Evolutionary conservation across 2,113 vertebrate species (phyloP), one percentile per base, ranked within the genome.

Genomic region (Hepsetus odoe): DNA sequence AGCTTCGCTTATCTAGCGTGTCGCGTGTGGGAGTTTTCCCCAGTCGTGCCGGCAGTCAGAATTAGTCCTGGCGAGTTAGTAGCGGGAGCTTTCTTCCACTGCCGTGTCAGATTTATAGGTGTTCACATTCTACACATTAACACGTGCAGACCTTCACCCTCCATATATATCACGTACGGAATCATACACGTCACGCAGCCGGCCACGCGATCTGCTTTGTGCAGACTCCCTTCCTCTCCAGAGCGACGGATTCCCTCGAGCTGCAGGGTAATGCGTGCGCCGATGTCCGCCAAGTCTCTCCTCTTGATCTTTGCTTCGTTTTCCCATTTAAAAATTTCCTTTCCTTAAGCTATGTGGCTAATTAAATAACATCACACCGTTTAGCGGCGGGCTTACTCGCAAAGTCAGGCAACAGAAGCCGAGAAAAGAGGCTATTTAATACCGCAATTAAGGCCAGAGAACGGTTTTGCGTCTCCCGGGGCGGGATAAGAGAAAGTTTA

Each of bases 371-470:
- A 85, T 88, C 69, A 82, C 82, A 68, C 56, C 79, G 81, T 82
- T 88, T 87, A 86, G 81, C 33, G 16, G 16, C 74, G 83, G 83
- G 83, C 80, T 88, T 84, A 80, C 68, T 83, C 82, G 82, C 82
- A 89, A 86, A 88, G 81, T 71, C 79, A 85, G 72, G 76, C 71
- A 77, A 74, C 81, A 82, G 69, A 72, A 83, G 55, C 85, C 74
- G n/a, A 64, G 65, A 86, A 76, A 56, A 83, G 82, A 87, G 80
- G 76, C 88, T 87, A 85, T 88, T 90, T 92, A 90, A 91, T 90
- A 88, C 86, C 46, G 72, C 87, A 89, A 86, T 90, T 89, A 90
- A 86, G 76, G 83, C 82, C 72, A 82, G 83, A 24, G 77, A 64
- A 74, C 5, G 11, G 18, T 74, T 75, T 24, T 4, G 30, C 72